phyloP scores from a whole-genome alignment of 2,888 invertebrate species.

The Coenonympha arcania region DNA sequence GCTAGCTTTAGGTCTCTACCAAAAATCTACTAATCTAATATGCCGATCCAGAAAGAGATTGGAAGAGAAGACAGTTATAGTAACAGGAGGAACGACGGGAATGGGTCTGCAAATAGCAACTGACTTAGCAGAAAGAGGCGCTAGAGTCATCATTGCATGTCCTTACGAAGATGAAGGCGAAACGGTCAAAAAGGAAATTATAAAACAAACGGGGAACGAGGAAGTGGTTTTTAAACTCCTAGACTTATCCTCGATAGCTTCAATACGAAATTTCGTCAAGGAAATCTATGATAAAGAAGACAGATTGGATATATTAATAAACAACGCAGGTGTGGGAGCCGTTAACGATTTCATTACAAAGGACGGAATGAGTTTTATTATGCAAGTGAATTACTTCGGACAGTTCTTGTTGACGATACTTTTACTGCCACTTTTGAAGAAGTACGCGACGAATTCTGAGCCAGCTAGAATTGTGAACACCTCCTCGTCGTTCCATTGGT shows the following conservation, averaged over 20 bases:
- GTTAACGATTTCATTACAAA: constrained; percentile 56
- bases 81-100: constrained; percentile 59
- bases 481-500: constrained; percentile 79
- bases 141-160: constrained; percentile 49
- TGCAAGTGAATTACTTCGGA: constrained; percentile 94
- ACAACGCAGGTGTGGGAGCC: constrained; percentile 86
- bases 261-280: constrained; percentile 23
- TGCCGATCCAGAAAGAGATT: constrained; percentile 37
- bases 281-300: constrained; percentile 35
- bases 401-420: constrained; percentile 91
- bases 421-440: constrained; percentile 82
- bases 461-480: constrained; percentile 82
- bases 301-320: constrained; percentile 84
- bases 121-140: constrained; percentile 48
- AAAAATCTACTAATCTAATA: constrained; percentile 48
- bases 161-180: constrained; percentile 46
- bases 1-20: constrained; percentile 33
- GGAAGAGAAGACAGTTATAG: constrained; percentile 46
- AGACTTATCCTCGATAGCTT: constrained; percentile 78
- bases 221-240: constrained; percentile 79
- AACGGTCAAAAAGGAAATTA: constrained; percentile 70
- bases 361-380: constrained; percentile 87
- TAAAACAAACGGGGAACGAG: constrained; percentile 74
- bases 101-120: constrained; percentile 51
- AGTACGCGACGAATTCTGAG: constrained; percentile 56